These are phyloP conservation scores for Ectobius pallidus DNA, from an alignment of 2,888 invertebrate species.

Conservation along the genomic window DNA sequence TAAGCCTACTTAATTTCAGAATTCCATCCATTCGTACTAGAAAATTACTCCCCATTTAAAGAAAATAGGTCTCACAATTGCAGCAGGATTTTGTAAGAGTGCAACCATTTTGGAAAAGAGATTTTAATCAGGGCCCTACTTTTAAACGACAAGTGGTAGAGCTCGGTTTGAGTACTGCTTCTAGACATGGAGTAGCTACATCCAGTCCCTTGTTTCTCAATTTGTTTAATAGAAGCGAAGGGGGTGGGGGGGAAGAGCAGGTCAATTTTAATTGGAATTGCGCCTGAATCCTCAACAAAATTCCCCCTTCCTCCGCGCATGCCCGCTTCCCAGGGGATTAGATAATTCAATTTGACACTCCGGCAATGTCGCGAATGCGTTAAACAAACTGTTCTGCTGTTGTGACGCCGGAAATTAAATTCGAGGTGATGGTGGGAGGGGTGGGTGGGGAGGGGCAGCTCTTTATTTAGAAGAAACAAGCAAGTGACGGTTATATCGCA, in stretches of 20 bases:
- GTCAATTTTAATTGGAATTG: slow-evolving; percentile 46
- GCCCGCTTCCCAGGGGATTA: slow-evolving; percentile 26
- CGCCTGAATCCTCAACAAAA: slow-evolving; percentile 35
- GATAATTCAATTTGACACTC: slow-evolving; percentile 45
- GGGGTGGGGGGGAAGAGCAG: slow-evolving; percentile 37
- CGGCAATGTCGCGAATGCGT: slow-evolving; percentile 41
- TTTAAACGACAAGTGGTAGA: slow-evolving; percentile 2
- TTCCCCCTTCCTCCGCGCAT: slow-evolving; percentile 17
- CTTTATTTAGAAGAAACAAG: slow-evolving; percentile 29
- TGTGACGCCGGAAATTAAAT: slow-evolving; percentile 45
- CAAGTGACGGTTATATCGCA: slow-evolving; percentile 11
- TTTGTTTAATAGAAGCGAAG: slow-evolving; percentile 39
- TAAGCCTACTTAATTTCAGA: too few species aligned
- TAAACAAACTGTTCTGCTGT: slow-evolving; percentile 46
- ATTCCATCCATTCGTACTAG: too few species aligned
- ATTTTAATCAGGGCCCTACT: not conserved
- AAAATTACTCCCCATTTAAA: too few species aligned
- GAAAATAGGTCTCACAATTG: too few species aligned
- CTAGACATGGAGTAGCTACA: not conserved
- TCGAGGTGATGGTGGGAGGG: slow-evolving; percentile 26
- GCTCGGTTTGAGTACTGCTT: not conserved
- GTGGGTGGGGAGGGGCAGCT: not conserved
- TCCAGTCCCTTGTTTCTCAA: slow-evolving; percentile 37
- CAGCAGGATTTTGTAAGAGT: not conserved
- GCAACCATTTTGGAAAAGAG: not conserved